A percentile compares a stretch with the other conserved stretches of the same genome.
These are phyloP conservation scores for Florisuga fusca DNA, from an alignment of 2,797 vertebrate species.

Conservation along the genomic window DNA sequence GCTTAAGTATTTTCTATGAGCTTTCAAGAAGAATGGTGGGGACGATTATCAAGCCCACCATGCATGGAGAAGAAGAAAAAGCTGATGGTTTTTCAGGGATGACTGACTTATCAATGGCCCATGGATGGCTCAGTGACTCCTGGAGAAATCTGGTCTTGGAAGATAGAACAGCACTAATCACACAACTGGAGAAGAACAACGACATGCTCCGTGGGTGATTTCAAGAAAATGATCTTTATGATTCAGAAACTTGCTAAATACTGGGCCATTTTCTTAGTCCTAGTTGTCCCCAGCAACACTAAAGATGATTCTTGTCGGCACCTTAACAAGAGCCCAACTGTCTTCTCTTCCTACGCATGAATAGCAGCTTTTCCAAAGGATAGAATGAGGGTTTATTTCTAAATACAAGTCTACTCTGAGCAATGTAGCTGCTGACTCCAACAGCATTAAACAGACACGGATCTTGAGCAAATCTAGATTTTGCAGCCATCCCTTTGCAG, in stretches of 20 bases:
- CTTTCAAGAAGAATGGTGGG: background rate
- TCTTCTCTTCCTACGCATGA: accelerated
- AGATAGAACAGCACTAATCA: background rate
- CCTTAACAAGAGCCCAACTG: background rate
- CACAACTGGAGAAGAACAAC: background rate
- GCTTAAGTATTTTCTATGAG: background rate
- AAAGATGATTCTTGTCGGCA: background rate
- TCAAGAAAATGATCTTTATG: background rate
- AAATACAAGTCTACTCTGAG: background rate
- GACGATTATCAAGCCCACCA: background rate
- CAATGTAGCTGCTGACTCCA: background rate
- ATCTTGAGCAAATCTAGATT: background rate
- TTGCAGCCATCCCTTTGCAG: background rate
- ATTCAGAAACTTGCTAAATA: background rate
- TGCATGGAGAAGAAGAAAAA: background rate
- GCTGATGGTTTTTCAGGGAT: background rate
- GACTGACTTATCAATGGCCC: background rate
- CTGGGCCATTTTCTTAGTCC: background rate
- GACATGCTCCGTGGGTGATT: background rate
- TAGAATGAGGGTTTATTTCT: background rate
- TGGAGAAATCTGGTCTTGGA: background rate
- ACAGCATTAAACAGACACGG: background rate
- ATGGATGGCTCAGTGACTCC: accelerated
- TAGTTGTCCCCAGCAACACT: background rate
- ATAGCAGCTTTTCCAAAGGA: background rate